Evolutionary conservation across 2,113 vertebrate species (phyloP), one percentile per base, ranked within the genome.

Genomic region (Argyrosomus japonicus): DNA sequence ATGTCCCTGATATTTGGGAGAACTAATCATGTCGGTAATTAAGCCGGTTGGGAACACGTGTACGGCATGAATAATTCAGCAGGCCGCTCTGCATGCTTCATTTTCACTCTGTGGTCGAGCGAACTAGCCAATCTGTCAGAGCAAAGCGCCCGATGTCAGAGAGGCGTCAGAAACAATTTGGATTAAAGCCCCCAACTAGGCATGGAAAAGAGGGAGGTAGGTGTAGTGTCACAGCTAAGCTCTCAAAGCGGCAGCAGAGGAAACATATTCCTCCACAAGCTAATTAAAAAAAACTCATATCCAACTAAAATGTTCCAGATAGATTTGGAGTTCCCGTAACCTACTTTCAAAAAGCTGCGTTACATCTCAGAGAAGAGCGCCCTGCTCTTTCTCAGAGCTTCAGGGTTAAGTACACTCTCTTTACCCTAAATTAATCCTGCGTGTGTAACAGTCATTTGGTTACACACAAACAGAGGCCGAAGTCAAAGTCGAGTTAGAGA

Each of bases 11-110:
- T 85, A 67, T 90, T 77, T 83, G 75, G 64, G 62, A 61, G 45
- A 36, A 58, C 70, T 88, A 83, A 91, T 90, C 77, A 86, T 83
- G 76, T 81, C 80, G 10, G 88, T 90, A 91, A 93, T 91, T 83
- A 92, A 92, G 76, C 68, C 29, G 50, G 89, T 83, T 68, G 68
- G 84, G 72, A 92, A 84, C 80, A 81, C 56, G 58, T 88, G 89
- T 71, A 21, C 2, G 9, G 32, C 76, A 85, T 93, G 88, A 92
- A 93, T 94, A 88, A 92, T 93, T 92, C 80, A 83, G 45, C 58
- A 11, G 91, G 79, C 54, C 57, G 10, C 58, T 79, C 74, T 43
- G 61, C 72, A 17, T 27, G 70, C 75, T 89, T 77, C 40, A 45
- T 79, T 83, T 82, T 60, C 61, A 56, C 83, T 58, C 81, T 3